These are phyloP conservation scores for Theocolax elegans DNA, from an alignment of 1,140 invertebrate genomes.

Conservation along the genomic window DNA sequence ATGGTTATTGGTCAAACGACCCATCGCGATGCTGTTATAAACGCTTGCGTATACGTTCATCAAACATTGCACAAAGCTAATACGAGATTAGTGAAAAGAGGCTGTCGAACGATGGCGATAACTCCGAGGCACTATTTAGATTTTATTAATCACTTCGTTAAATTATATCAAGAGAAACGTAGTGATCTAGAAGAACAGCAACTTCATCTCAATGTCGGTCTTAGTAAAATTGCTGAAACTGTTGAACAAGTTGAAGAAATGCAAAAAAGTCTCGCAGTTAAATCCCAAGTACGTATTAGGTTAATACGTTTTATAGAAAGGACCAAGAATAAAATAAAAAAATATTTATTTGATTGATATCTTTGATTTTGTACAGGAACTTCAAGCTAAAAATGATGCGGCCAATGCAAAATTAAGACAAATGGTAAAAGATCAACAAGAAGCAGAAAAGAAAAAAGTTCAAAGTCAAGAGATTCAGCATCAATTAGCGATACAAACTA, in stretches of 20 bases:
- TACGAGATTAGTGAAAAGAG: slow-evolving; percentile 86
- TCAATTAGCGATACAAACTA: slow-evolving; percentile 88
- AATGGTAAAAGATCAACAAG: slow-evolving; percentile 99
- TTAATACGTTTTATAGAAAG: not conserved
- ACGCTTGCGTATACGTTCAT: slow-evolving; percentile 98
- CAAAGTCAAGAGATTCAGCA: slow-evolving; percentile 97
- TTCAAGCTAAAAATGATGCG: slow-evolving; percentile 98
- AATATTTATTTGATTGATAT: not conserved
- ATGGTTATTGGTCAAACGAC: slow-evolving; percentile 79
- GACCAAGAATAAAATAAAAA: not conserved
- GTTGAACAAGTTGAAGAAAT: slow-evolving; percentile 99
- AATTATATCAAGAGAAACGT: slow-evolving; percentile 97
- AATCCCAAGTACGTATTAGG: slow-evolving; percentile 75
- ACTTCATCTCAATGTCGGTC: slow-evolving; percentile 97
- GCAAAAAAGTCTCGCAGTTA: slow-evolving; percentile 97
- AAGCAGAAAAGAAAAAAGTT: slow-evolving; percentile 99
- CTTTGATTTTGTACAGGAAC: slow-evolving; percentile 72
- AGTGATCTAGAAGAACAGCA: slow-evolving; percentile 99
- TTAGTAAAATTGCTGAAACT: slow-evolving; percentile 99
- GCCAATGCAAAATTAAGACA: slow-evolving; percentile 98
- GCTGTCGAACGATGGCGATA: slow-evolving; percentile 95
- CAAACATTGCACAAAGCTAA: slow-evolving; percentile 97
- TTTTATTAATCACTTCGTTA: slow-evolving; percentile 99
- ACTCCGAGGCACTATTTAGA: slow-evolving; percentile 99
- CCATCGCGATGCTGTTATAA: slow-evolving; percentile 95